phyloP scores from a whole-genome alignment of 2,888 invertebrate species.

The Acrocera orbiculus region DNA sequence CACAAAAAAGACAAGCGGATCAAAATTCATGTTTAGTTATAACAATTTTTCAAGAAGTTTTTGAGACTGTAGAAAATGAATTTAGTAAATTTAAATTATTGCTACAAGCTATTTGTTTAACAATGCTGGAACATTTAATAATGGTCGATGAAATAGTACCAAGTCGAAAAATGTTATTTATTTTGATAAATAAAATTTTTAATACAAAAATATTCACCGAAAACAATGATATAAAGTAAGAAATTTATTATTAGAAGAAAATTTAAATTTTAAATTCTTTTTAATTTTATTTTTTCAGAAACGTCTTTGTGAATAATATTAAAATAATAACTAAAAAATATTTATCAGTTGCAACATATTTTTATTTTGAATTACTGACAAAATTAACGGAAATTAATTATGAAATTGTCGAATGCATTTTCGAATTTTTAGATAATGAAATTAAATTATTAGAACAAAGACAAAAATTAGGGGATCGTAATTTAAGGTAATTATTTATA shows the following conservation, averaged over 20 bases:
- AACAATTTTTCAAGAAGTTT: conserved; percentile 23
- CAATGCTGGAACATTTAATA: conserved; percentile 28
- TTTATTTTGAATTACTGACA: conserved; percentile 25
- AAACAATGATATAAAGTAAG: conserved; percentile 15
- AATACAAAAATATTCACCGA: conserved; percentile 15
- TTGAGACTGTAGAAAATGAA: conserved; percentile 12
- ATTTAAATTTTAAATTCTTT: not conserved
- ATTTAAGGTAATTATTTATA: conserved; percentile 18
- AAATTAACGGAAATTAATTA: conserved; percentile 21
- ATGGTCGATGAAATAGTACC: conserved; percentile 27
- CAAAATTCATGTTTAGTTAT: conserved; percentile 23
- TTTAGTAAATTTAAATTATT: conserved; percentile 17
- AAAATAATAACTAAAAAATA: conserved; percentile 24
- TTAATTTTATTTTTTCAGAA: conserved; percentile 8
- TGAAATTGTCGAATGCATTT: conserved; percentile 18
- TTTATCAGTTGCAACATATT: conserved; percentile 27
- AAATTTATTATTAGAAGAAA: not conserved
- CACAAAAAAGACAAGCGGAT: conserved; percentile 25
- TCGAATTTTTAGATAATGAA: conserved; percentile 20
- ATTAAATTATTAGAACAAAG: conserved; percentile 25
- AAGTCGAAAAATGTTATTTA: conserved; percentile 21
- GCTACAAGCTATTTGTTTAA: conserved; percentile 19
- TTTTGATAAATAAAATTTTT: conserved; percentile 19
- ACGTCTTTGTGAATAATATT: conserved; percentile 18
- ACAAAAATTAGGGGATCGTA: conserved; percentile 26